Evolutionary conservation across 2,797 vertebrate species (phyloP), one percentile per base, ranked within the genome.

Genomic region (Bradypodion pumilum): DNA sequence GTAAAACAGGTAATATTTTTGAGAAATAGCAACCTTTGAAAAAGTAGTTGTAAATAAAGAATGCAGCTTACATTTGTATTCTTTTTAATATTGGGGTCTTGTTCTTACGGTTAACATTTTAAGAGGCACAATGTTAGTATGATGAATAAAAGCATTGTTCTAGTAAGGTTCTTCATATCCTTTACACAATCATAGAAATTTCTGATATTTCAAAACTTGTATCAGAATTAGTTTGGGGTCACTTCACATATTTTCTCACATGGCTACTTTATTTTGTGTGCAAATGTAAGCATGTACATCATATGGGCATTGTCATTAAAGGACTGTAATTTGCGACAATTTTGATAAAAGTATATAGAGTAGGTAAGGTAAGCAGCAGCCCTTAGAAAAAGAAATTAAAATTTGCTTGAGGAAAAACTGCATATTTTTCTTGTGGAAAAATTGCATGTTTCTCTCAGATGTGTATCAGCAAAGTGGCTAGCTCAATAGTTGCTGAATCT

Each of bases 1-100:
- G 52, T 49, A 80, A 90, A 87, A 88, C 35, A 7, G 74, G 46
- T 35, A 68, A 16, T 62, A 0, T 56, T 27, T 27, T 80, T 25
- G 81, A 46, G 77, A 88, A 69, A 42, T 5, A 73, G 7, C 0
- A 0, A 0, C 69, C 9, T 6, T 90, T 87, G 66, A 62, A 81
- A 74, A 91, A 85, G 56, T 13, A 23, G n/a, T 73, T 35, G 29
- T 13, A 85, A 1, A 27, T 79, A 87, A 81, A 72, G 74, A 91
- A 73, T 82, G 66, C 77, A 29, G 40, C 6, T 62, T 81, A 16
- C 5, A 9, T 84, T 44, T 27, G n/a, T 60, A 87, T 83, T 81
- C 1, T 40, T 73, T 63, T 10, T 46, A 40, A 63, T 86, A 70
- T 0, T 44, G 0, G 4, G 44, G 0, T 86, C 13, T 81, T 74